These are phyloP conservation scores for Apis laboriosa DNA, from an alignment of 1,140 invertebrate genomes.

Conservation along the genomic window DNA sequence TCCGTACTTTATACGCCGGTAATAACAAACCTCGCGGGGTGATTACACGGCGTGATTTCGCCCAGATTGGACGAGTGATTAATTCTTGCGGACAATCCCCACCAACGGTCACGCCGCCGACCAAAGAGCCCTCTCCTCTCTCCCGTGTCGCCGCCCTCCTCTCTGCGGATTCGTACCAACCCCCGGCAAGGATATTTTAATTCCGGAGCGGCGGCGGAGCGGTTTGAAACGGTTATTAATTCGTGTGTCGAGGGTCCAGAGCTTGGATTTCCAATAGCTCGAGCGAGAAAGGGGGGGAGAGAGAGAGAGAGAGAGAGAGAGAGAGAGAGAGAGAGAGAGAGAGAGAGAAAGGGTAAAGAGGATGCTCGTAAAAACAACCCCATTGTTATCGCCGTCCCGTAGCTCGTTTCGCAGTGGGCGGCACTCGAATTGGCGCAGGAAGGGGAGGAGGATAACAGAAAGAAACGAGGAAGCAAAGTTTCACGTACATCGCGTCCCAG, in stretches of 20 bases:
- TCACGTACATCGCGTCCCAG: conserved; percentile 14
- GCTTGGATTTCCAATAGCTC: neutral
- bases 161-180: conserved; percentile 45
- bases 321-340: conserved; percentile 16
- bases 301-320: conserved; percentile 20
- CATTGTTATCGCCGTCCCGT: conserved; percentile 74
- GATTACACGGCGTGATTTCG: conserved; percentile 68
- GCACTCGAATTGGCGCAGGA: conserved; percentile 34
- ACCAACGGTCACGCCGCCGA: neutral
- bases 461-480: conserved; percentile 28
- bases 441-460: neutral
- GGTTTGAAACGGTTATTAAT: conserved; percentile 76
- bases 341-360: conserved; percentile 22
- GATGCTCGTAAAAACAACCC: conserved; percentile 76
- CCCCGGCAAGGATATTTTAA: conserved; percentile 71
- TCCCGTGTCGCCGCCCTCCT: conserved; percentile 27
- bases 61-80: conserved; percentile 68
- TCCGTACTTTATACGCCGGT: conserved; percentile 40
- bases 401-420: conserved; percentile 72
- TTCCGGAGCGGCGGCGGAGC: conserved; percentile 66
- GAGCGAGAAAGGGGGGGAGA: conserved; percentile 10
- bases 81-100: conserved; percentile 66
- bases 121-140: neutral
- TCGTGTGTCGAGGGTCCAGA: conserved; percentile 62
- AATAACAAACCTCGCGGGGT: conserved; percentile 61